Evolutionary conservation across 2,888 invertebrate species (phyloP), one percentile per base, ranked within the genome.

Genomic region (Pimpla rufipes): DNA sequence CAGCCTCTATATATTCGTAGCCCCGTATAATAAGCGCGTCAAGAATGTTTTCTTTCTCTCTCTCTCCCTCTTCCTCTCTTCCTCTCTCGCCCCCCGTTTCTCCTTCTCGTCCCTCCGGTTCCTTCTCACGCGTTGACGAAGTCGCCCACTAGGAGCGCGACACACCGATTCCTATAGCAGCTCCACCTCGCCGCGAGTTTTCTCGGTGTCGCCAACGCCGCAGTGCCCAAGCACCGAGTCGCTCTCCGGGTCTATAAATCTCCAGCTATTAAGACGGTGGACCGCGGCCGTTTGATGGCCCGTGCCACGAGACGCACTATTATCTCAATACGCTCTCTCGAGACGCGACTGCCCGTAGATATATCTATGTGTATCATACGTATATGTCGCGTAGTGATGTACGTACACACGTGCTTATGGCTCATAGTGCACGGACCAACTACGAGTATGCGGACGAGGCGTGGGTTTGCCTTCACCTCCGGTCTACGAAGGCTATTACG

Each of bases 241-340:
- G 29, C 57, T 86, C 85, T 86, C 87, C 84, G 86, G 83, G 88
- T 88, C 89, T 89, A 92, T 92, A 92, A 92, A 92, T 92, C 93
- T 91, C 88, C 86, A 87, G 92, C 92, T 92, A 93, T 93, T 92
- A 93, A 92, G 92, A 91, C 92, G 90, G 88, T 88, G 90, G 90
- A 90, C 90, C 89, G 89, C 88, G 88, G 88, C 88, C 66, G 85
- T 90, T 92, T 91, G 91, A 92, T 92, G 91, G 91, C 88, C 90
- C 89, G 90, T 92, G 92, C 85, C 86, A 85, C 88, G 87, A 83
- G 83, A 87, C 88, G 87, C 88, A 86, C 87, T 88, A 89, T 90
- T 88, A 89, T 89, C 90, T 90, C 88, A 89, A 89, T 90, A 89
- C 85, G 71, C 71, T 52, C 47, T n/a, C 29, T 29, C 29, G 29